Evolutionary conservation across 2,113 vertebrate species (phyloP).

Genomic region (Xenopus borealis): DNA sequence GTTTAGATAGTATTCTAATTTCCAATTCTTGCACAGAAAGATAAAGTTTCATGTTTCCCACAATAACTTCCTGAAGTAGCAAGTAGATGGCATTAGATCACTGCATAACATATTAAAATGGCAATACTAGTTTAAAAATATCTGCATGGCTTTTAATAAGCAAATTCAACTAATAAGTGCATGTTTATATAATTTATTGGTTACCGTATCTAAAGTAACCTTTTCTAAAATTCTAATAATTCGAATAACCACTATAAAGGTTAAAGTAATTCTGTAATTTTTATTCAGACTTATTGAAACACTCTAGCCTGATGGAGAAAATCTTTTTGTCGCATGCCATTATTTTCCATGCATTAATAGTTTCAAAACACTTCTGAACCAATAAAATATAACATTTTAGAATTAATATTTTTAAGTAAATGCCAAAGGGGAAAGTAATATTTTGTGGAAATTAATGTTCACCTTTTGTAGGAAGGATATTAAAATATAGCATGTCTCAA

Average conservation of each 20-base stretch:
- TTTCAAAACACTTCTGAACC: slow-evolving; percentile 7
- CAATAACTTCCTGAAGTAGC: slow-evolving; percentile 57
- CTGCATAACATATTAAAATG: slow-evolving; percentile 54
- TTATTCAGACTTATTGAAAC: slow-evolving; percentile 18
- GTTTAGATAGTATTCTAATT: too few species aligned
- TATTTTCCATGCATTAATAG: slow-evolving; percentile 3
- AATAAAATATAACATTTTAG: slow-evolving; percentile 15
- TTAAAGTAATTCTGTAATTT: slow-evolving; percentile 29
- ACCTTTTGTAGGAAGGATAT: neutral
- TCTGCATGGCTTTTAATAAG: slow-evolving; percentile 14
- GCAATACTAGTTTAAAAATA: slow-evolving; percentile 37
- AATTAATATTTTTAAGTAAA: slow-evolving; percentile 1
- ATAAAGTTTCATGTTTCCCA: neutral
- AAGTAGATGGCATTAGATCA: slow-evolving; percentile 72
- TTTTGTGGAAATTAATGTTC: slow-evolving; percentile 4
- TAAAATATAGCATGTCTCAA: too few species aligned
- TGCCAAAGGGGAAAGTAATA: slow-evolving; percentile 1
- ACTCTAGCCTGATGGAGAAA: slow-evolving; percentile 18
- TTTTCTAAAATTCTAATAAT: slow-evolving; percentile 39
- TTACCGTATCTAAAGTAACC: slow-evolving; percentile 34
- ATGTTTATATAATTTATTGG: slow-evolving; percentile 47
- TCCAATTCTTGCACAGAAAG: too few species aligned
- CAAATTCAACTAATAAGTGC: slow-evolving; percentile 38
- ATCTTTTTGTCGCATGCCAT: neutral
- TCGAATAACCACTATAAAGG: slow-evolving; percentile 38